These are phyloP conservation scores for Tetranychus piercei DNA, from an alignment of 2,888 invertebrate genomes.

Conservation along the genomic window DNA sequence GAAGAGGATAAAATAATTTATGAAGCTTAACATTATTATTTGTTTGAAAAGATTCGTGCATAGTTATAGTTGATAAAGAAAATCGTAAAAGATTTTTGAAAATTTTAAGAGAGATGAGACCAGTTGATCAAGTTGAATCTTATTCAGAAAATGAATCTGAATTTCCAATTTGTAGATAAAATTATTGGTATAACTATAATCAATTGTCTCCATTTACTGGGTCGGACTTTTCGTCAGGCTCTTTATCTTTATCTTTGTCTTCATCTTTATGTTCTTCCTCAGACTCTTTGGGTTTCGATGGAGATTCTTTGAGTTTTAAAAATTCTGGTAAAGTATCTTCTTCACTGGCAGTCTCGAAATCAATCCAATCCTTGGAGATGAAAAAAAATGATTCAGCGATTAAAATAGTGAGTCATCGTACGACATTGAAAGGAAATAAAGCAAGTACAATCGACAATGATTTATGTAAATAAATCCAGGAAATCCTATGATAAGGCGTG, in stretches of 20 bases:
- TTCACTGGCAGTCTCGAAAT: conserved; percentile 77
- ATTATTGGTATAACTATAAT: too few species aligned
- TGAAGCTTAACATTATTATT: too few species aligned
- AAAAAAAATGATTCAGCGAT: background rate
- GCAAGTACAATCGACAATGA: background rate
- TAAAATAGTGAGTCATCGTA: background rate
- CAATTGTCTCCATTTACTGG: too few species aligned
- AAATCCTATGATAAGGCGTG: background rate
- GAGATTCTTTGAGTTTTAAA: conserved; percentile 43
- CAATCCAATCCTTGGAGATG: conserved; percentile 29
- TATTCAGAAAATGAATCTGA: too few species aligned
- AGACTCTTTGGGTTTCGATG: background rate
- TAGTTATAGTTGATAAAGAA: too few species aligned
- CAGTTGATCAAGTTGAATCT: too few species aligned
- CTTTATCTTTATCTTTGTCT: background rate
- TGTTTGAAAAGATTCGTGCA: too few species aligned
- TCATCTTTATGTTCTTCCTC: background rate
- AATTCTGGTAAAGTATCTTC: conserved; percentile 71
- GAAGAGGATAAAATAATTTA: too few species aligned
- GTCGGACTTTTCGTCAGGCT: too few species aligned
- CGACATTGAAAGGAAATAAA: background rate
- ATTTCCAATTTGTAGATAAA: too few species aligned
- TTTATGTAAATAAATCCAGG: background rate
- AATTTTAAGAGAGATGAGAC: too few species aligned
- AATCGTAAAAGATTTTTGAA: too few species aligned